Base-by-base conservation (phyloP, 2,113 vertebrate genomes). In the Pelecanus crispus region DNA sequence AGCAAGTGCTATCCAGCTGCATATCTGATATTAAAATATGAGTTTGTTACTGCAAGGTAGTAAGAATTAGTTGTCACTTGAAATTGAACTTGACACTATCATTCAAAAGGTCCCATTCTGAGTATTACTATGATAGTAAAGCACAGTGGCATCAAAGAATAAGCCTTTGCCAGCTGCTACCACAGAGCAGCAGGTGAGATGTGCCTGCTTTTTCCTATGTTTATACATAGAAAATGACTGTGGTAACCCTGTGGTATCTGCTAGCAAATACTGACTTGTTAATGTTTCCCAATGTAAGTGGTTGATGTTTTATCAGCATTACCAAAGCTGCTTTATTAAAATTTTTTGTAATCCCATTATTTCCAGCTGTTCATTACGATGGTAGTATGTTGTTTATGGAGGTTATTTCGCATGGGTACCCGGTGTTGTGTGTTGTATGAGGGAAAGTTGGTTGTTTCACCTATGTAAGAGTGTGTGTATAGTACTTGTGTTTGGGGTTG, bases 131-230 rank as follows among this genome's bases (percentile, higher is more conserved):
- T 52, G 91, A 21, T 61, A 49, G 38, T 9, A 79, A 42, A 87
- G 53, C 36, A 28, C 28, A n/a, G 80, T 56, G 82, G 20, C 80
- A 66, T 45, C 49, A 58, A 67, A 75, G 66, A 72, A n/a, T 15
- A 32, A 72, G 28, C 56, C 66, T 92, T 80, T 95, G 53, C 40
- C 77, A 85, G 88, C 86, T 55, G 62, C 32, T 45, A 9, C 66
- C 67, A 32, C 36, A 34, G 91, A 84, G 89, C 42, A 94, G 84
- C 85, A 95, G 87, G 84, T 95, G 66, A 95, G 62, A 50, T 50
- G 50, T 17, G 53, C 26, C 89, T 90, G 58, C 36, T 88, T 94
- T 81, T 77, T 19, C 77, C 66, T 50, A 5, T 81, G 29, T 79
- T 92, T 94, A 22, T 66, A 22, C 34, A 50, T 20, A 80, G 66